phyloP scores from a whole-genome alignment of 2,113 vertebrate species.

The Peromyscus polionotus region DNA sequence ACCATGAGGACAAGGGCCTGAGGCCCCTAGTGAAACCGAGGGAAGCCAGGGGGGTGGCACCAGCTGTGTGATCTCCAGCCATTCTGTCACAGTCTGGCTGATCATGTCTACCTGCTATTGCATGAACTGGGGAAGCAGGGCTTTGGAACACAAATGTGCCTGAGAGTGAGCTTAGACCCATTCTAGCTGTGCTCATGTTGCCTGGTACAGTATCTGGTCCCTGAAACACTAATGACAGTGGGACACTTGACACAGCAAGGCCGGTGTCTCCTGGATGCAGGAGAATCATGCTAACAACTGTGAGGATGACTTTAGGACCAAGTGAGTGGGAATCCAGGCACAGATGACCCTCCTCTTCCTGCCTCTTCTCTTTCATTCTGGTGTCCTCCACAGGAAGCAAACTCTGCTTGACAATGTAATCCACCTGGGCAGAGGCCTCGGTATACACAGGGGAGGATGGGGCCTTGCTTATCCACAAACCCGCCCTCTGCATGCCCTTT shows the following conservation, averaged over 20 bases:
- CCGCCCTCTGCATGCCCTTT: background rate
- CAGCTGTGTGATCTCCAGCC: background rate
- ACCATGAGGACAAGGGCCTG: background rate
- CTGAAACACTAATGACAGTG: background rate
- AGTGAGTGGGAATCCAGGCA: background rate
- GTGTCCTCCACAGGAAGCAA: background rate
- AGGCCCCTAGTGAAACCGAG: background rate
- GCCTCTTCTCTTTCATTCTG: background rate
- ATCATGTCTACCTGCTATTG: too few species aligned
- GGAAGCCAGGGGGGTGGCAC: background rate
- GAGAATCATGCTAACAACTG: accelerated
- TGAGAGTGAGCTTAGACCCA: background rate
- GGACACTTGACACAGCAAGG: background rate
- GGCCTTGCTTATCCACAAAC: background rate
- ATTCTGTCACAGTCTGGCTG: background rate
- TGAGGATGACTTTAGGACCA: background rate
- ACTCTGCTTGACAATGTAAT: background rate
- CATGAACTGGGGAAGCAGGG: background rate
- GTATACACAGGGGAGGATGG: background rate
- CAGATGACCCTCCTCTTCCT: background rate
- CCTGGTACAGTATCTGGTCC: background rate
- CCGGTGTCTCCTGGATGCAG: background rate
- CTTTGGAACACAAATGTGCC: background rate
- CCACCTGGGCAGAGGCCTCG: background rate
- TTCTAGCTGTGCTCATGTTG: accelerated